Evolutionary conservation across 2,888 invertebrate genomes (phyloP), one percentile per base, ranked within the genome.

Genomic region (Protodeltote pygarga): DNA sequence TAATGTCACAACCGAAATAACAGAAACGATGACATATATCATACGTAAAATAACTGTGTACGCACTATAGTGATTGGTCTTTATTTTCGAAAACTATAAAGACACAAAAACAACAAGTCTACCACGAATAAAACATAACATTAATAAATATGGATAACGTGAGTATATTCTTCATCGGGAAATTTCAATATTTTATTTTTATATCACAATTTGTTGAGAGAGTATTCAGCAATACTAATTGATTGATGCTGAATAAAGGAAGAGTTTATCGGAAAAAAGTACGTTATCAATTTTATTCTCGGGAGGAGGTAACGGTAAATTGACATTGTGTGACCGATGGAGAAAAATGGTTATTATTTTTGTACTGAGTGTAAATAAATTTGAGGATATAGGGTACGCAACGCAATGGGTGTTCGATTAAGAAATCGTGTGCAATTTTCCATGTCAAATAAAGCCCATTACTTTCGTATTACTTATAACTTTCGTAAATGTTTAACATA

Each of bases 201-300:
- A 59, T 34, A 47, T 31, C 41, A 23, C 60, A 38, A 47, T 58
- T 53, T 38, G 10, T n/a, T 6, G 35, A 35, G 32, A 16, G 46
- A 74, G 71, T 65, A 71, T 69, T 65, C 71, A 75, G 64, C 69
- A 69, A 68, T 63, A 72, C 77, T 83, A 81, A 83, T 82, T 82
- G 81, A 82, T 82, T 79, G 79, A 83, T 82, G 77, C 64, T 73
- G 67, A 70, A 69, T 53, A 63, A 48, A 42, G 66, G 59, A 65
- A 59, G 63, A 71, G 67, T 61, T 73, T 72, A 75, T 75, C 71
- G 74, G 68, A 60, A 71, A 14, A 63, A 71, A 76, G 70, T 73
- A 65, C 71, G 65, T 72, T 71, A 75, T 73, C 71, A 74, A 78
- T 78, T 76, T 57, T 28, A 35, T 55, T 55, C 33, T 34, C 37